Base-by-base conservation (phyloP, 2,113 vertebrate species). In the Hylia prasina region DNA sequence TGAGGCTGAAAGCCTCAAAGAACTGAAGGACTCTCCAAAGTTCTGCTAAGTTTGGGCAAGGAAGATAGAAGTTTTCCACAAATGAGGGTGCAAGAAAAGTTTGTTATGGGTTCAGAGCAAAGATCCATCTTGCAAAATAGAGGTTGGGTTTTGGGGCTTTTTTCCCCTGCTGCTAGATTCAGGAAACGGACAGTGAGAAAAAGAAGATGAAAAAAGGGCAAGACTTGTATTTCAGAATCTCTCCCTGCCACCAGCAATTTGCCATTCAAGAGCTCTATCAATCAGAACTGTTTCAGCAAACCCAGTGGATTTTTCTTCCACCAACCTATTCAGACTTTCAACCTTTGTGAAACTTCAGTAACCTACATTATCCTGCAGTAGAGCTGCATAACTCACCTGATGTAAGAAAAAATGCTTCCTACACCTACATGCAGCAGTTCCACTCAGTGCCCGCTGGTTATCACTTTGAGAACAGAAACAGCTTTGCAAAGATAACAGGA, bases 401-500 rank as follows among this genome's bases (percentile, higher is more conserved):
- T 33, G 11, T 7, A 11, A 15, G 64, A 61, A 82, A 70, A 76
- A 94, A 56, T 3, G 39, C n/a, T 54, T 82, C n/a, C 66, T 69
- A 33, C 88, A 82, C 65, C 65, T 44, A 40, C 73, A 42, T 0
- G 0, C 35, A 53, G 61, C 61, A 60, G n/a, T 56, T 80, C 37
- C 79, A 23, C 31, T 40, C 28, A 19, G 28, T 83, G 80, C 48
- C 89, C 0, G 0, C 69, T 64, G 44, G 69, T 68, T 72, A 40
- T 18, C 1, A 0, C 58, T 45, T 1, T 31, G n/a, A 87, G 66
- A 94, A 72, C 0, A 0, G 53, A 82, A 93, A 75, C 2, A 39
- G 45, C 28, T 60, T 85, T 65, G 25, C 57, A 76, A 37, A 87
- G 69, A 3, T 28, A 91, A 79, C 19, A 76, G 54, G 56, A 7